Percentiles rank a stretch among this genome's conserved stretches.
Evolutionary conservation across 2,888 invertebrate genomes (phyloP).

Genomic region (Synergus laeviventris): DNA sequence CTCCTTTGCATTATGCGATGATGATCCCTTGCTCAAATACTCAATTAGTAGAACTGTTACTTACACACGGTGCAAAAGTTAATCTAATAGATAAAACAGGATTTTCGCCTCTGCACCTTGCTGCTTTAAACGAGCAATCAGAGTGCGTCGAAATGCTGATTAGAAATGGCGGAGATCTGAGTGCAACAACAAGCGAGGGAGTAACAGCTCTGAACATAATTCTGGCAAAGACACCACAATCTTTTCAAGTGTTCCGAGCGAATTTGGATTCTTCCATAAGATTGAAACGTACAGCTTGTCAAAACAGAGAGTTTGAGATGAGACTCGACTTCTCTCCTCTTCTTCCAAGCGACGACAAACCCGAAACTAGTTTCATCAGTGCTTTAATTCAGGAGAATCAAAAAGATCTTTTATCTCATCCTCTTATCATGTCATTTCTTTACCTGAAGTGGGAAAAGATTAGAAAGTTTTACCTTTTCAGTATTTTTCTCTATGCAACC

Average conservation of each 20-base stretch:
- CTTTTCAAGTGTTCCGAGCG: constrained; percentile 74
- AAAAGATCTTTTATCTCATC: constrained; percentile 76
- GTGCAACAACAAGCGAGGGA: constrained; percentile 75
- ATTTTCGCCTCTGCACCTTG: constrained; percentile 76
- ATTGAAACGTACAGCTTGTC: constrained; percentile 67
- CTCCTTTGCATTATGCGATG: constrained; percentile 75
- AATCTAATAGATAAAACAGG: constrained; percentile 74
- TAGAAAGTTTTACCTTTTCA: constrained; percentile 74
- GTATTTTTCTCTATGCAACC: constrained; percentile 70
- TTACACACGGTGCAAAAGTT: constrained; percentile 68
- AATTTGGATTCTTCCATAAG: constrained; percentile 73
- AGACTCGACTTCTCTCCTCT: constrained; percentile 71
- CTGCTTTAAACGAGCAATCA: constrained; percentile 76
- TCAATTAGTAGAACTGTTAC: constrained; percentile 67
- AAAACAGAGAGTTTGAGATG: constrained; percentile 73
- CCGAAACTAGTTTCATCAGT: constrained; percentile 76
- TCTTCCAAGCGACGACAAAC: constrained; percentile 70
- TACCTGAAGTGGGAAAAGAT: constrained; percentile 77
- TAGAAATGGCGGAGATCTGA: constrained; percentile 76
- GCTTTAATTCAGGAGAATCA: constrained; percentile 76
- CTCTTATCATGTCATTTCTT: constrained; percentile 76
- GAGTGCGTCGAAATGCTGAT: constrained; percentile 75
- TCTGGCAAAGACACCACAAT: constrained; percentile 75
- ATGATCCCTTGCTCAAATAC: constrained; percentile 69
- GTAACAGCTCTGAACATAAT: constrained; percentile 75